A percentile compares a stretch with the other conserved stretches of the same genome.
These are phyloP conservation scores for Heliothis subflexa DNA, from an alignment of 1,140 invertebrate genomes.

Conservation along the genomic window DNA sequence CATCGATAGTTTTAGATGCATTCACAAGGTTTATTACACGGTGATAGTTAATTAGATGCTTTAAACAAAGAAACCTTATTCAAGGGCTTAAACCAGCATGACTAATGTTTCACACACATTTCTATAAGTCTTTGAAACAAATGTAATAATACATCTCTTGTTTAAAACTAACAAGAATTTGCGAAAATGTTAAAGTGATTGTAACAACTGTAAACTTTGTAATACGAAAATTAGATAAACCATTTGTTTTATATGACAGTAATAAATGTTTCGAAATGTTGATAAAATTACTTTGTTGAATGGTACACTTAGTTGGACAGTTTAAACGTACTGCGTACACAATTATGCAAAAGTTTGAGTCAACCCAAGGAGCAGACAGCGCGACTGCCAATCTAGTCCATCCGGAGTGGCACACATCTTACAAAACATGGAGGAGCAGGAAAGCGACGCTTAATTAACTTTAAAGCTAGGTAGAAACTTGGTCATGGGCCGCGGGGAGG, in stretches of 20 bases:
- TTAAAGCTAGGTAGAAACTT: constrained; percentile 69
- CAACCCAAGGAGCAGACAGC: constrained; percentile 6
- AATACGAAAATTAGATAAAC: constrained; percentile 28
- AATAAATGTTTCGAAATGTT: constrained; percentile 38
- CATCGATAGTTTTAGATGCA: too few relatives aligned
- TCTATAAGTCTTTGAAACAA: too few relatives aligned
- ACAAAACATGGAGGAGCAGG: constrained; percentile 53
- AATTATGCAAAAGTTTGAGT: constrained; percentile 29
- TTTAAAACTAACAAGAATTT: neutral
- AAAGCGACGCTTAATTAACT: constrained; percentile 69
- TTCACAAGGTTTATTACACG: too few relatives aligned
- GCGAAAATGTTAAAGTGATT: constrained; percentile 27
- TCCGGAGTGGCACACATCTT: constrained; percentile 55
- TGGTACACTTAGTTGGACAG: constrained; percentile 25
- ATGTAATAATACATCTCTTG: neutral
- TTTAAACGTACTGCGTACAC: constrained; percentile 18
- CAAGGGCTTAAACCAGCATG: too few relatives aligned
- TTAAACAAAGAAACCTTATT: too few relatives aligned
- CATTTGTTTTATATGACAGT: constrained; percentile 29
- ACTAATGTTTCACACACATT: too few relatives aligned
- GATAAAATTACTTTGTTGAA: constrained; percentile 34
- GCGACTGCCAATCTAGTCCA: constrained; percentile 58
- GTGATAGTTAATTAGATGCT: too few relatives aligned
- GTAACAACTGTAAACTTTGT: constrained; percentile 36
- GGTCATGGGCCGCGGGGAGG: constrained; percentile 20